phyloP scores from a whole-genome alignment of 2,113 vertebrate species.

The Choloepus hoffmanni region DNA sequence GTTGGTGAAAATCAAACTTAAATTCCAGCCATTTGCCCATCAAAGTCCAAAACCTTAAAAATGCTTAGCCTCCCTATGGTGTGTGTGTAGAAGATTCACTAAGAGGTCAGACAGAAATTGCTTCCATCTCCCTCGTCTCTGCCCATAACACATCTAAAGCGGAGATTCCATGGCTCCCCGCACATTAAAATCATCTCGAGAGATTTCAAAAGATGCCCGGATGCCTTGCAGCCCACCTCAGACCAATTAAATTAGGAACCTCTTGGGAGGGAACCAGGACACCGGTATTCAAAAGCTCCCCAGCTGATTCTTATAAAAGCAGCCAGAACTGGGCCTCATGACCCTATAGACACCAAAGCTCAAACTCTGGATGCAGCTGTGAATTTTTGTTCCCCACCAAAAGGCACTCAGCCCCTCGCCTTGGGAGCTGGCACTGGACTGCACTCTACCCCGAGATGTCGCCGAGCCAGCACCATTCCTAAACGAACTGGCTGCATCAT shows the following conservation, averaged over 20 bases:
- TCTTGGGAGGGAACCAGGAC: not conserved
- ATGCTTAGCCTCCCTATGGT: not conserved
- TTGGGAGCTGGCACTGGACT: not conserved
- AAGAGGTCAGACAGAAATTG: not conserved
- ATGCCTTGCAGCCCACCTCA: not conserved
- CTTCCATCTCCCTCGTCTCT: not conserved
- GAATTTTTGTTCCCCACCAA: not conserved
- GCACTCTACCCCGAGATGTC: not conserved
- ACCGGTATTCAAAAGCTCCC: not conserved
- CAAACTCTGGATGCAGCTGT: too few relatives aligned
- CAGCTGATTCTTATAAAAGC: not conserved
- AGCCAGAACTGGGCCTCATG: not conserved
- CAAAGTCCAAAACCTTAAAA: not conserved
- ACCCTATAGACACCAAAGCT: not conserved
- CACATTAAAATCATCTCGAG: not conserved
- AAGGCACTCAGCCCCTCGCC: rapidly evolving
- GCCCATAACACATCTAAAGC: too few relatives aligned
- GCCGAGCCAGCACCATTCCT: not conserved
- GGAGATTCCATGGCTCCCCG: not conserved
- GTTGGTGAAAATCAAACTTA: not conserved
- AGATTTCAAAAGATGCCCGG: not conserved
- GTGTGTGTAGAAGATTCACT: not conserved
- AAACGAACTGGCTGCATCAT: not conserved
- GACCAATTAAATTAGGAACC: not conserved
- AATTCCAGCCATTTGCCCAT: not conserved